Evolutionary conservation across 2,797 vertebrate genomes (phyloP).

Genomic region (Pterois miles): DNA sequence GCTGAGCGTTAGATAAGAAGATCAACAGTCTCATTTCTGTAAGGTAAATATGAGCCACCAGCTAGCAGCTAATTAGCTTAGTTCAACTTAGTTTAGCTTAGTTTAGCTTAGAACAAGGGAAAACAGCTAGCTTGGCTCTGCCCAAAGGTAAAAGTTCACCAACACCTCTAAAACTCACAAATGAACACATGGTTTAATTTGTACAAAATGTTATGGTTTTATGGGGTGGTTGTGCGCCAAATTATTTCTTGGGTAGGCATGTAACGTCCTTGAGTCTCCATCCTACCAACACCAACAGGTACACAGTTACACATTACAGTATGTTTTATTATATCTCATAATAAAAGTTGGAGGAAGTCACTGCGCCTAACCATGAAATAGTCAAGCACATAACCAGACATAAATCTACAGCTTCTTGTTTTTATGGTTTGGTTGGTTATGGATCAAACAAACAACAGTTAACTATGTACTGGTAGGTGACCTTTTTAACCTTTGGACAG

Average conservation of each 20-base stretch:
- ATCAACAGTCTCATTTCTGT: neutral
- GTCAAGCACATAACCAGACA: neutral
- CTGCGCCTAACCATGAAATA: neutral
- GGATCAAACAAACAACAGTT: neutral
- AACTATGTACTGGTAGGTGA: neutral
- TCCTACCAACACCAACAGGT: neutral
- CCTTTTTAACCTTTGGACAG: neutral
- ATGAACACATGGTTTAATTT: neutral
- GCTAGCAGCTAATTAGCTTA: neutral
- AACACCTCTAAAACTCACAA: neutral
- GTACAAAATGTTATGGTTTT: neutral
- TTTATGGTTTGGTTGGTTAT: neutral
- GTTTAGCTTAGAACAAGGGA: neutral
- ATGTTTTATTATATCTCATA: neutral
- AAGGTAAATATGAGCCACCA: neutral
- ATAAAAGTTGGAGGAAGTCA: neutral
- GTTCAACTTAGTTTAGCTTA: neutral
- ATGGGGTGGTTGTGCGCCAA: neutral
- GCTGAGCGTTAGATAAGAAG: neutral
- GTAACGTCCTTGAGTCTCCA: neutral
- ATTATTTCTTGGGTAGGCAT: neutral
- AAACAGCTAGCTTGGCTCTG: neutral
- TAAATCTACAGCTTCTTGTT: neutral
- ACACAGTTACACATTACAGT: neutral
- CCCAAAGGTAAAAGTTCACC: no score